Evolutionary conservation across 37 sponge, comb jelly and placozoan species (phyloP).

Genomic region (Corticium candelabrum): DNA sequence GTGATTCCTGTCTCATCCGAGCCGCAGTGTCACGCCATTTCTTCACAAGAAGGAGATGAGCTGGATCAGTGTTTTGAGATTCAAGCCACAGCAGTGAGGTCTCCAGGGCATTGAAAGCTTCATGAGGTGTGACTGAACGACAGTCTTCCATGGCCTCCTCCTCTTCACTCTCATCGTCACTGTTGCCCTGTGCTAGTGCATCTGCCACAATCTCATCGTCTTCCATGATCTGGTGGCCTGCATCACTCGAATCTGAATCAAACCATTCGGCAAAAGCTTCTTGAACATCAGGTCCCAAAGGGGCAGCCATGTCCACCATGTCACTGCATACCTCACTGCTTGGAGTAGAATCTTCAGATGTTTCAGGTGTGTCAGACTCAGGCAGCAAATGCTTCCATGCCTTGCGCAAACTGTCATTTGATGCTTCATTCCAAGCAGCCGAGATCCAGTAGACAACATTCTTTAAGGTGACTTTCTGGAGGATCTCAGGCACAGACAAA

Average conservation of each 20-base stretch:
- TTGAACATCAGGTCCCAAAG: conserved; percentile 3
- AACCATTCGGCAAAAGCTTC: conserved; percentile 9
- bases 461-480: conserved; percentile 15
- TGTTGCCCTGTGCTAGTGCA: no score
- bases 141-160: background rate
- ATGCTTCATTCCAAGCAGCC: conserved; percentile 15
- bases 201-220: conserved; percentile 17
- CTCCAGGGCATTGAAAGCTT: no score
- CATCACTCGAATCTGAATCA: conserved; percentile 3
- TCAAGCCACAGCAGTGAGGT: no score
- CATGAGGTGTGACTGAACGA: no score
- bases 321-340: background rate
- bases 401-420: conserved; percentile 12
- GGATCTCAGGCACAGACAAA: conserved; percentile 21
- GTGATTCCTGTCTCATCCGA: conserved; percentile 7
- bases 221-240: conserved; percentile 14
- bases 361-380: conserved; percentile 9
- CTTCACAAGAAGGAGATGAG: no score
- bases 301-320: conserved; percentile 10
- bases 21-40: conserved; percentile 14
- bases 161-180: conserved; percentile 13
- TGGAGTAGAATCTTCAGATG: no score
- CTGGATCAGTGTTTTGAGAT: no score
- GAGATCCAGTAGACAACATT: conserved; percentile 21
- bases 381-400: conserved; percentile 17